These are phyloP conservation scores for Vultur gryphus DNA, from an alignment of 2,797 vertebrate genomes.

Conservation along the genomic window DNA sequence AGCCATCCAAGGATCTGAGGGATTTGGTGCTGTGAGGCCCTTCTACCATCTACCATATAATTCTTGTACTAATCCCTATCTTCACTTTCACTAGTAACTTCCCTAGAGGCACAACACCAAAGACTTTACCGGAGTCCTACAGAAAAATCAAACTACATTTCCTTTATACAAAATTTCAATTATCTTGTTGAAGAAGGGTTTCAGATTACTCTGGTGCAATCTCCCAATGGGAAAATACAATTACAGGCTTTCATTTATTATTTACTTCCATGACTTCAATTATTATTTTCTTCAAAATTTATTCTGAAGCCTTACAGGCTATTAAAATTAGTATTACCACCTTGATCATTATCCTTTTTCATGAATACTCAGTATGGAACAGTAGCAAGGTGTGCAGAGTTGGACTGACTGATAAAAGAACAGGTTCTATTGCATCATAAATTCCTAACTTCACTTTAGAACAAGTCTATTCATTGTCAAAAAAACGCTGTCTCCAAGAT, in stretches of 20 bases:
- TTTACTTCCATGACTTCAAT: neutral
- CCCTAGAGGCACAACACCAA: neutral
- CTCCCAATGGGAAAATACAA: neutral
- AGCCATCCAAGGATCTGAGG: neutral
- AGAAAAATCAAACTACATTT: neutral
- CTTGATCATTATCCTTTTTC: neutral
- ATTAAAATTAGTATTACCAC: neutral
- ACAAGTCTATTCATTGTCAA: neutral
- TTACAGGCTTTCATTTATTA: neutral
- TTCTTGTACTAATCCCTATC: neutral
- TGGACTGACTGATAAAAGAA: neutral
- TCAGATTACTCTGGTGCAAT: neutral
- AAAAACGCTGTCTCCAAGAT: neutral
- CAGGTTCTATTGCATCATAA: neutral
- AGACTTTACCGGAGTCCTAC: neutral
- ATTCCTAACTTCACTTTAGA: neutral
- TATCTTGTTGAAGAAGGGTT: neutral
- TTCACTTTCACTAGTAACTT: neutral
- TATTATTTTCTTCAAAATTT: neutral
- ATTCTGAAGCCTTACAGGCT: neutral
- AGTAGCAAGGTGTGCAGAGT: neutral
- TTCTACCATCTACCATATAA: neutral
- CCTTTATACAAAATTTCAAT: neutral
- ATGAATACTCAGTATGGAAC: neutral
- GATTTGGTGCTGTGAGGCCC: neutral